Evolutionary conservation across 2,888 invertebrate species (phyloP).

Genomic region (Apantesis nais): DNA sequence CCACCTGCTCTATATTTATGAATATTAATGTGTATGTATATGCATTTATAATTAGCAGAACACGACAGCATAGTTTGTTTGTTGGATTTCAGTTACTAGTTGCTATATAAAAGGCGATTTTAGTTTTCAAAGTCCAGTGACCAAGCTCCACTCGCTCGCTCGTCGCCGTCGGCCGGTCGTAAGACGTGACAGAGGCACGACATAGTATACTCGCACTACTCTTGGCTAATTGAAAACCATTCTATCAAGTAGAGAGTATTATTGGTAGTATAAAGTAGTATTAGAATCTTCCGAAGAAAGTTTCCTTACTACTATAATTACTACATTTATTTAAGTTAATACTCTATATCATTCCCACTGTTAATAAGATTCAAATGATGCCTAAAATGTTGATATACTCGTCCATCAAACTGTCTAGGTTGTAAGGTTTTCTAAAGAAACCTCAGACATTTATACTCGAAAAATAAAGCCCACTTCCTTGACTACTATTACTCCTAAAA

Average conservation of each 20-base stretch:
- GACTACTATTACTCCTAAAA: not conserved
- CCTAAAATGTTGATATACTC: not conserved
- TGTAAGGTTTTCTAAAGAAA: not conserved
- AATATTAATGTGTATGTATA: not conserved
- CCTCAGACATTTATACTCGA: not conserved
- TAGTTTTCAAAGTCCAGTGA: not conserved
- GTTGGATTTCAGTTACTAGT: not conserved
- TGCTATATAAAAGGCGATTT: not conserved
- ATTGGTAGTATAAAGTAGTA: not conserved
- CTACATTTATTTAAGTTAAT: not conserved
- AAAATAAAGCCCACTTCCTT: not conserved
- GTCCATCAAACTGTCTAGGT: not conserved
- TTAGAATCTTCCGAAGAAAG: not conserved
- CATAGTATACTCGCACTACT: not conserved
- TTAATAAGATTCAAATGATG: not conserved
- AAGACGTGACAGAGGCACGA: not conserved
- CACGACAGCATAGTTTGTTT: not conserved
- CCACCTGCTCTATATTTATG: not conserved
- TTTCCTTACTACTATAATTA: not conserved
- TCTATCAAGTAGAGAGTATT: not conserved
- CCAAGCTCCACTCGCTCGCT: no score
- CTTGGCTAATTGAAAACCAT: not conserved
- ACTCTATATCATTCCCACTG: not conserved
- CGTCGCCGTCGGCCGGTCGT: not conserved
- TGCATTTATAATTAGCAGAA: not conserved